phyloP scores from a whole-genome alignment of 1,140 invertebrate species.

The Cotesia vestalis region DNA sequence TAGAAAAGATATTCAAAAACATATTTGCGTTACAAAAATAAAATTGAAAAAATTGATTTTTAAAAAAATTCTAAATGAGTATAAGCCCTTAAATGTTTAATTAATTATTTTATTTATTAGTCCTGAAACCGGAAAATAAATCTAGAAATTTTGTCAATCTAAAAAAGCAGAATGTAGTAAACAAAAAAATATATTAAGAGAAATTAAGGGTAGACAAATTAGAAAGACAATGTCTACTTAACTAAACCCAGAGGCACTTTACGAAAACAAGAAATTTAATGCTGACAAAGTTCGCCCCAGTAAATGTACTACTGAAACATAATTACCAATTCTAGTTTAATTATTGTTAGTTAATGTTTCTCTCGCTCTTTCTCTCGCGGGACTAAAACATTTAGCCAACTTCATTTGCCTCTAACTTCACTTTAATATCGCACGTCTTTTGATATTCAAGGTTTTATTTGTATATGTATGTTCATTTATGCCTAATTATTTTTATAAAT shows the following conservation, averaged over 20 bases:
- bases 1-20: too few species aligned
- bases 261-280: constrained; percentile 15
- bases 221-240: constrained; percentile 9
- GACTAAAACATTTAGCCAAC: neutral
- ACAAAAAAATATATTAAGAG: neutral
- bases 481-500: constrained; percentile 44
- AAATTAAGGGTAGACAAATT: neutral
- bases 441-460: constrained; percentile 46
- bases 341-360: neutral
- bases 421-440: constrained; percentile 46
- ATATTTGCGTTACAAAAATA: too few species aligned
- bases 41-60: too few species aligned
- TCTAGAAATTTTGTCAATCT: too few species aligned
- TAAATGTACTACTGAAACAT: constrained; percentile 1
- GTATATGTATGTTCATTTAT: constrained; percentile 22
- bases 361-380: neutral
- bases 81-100: too few species aligned
- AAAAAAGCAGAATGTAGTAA: neutral
- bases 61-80: too few species aligned
- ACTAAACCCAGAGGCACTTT: constrained; percentile 5
- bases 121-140: too few species aligned
- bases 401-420: constrained; percentile 13
- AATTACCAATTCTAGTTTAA: neutral
- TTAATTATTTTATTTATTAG: too few species aligned
- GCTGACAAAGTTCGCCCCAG: constrained; percentile 7